Evolutionary conservation across 1,140 invertebrate genomes (phyloP).

Genomic region (Diorhabda elongata): DNA sequence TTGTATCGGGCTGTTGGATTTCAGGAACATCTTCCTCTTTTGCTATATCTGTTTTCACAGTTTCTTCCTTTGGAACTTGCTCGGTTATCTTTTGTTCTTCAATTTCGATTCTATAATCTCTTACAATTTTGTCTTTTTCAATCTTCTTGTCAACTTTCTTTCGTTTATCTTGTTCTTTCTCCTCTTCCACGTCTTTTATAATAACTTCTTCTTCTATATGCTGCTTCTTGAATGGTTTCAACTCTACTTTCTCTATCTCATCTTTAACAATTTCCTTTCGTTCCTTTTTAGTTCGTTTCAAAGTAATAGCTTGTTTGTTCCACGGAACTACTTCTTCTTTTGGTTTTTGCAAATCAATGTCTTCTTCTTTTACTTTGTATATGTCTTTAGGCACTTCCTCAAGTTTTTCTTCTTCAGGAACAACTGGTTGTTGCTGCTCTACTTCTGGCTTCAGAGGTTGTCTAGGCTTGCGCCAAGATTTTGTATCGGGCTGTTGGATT

Average conservation of each 20-base stretch:
- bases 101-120: background rate
- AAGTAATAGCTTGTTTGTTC: constrained; percentile 46
- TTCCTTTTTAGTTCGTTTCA: constrained; percentile 44
- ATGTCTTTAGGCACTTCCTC: constrained; percentile 20
- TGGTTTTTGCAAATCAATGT: constrained; percentile 42
- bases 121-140: background rate
- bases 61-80: background rate
- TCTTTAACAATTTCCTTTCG: constrained; percentile 45
- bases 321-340: constrained; percentile 41
- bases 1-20: constrained; percentile 10
- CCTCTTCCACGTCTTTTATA: background rate
- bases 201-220: background rate
- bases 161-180: background rate
- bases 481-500: constrained; percentile 11
- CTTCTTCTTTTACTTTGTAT: constrained; percentile 46
- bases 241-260: constrained; percentile 42
- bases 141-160: background rate
- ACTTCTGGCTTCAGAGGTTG: constrained; percentile 20
- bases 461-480: constrained; percentile 30
- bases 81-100: background rate
- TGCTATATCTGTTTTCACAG: background rate
- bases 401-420: constrained; percentile 13
- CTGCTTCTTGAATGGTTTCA: constrained; percentile 32
- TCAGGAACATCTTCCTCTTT: background rate
- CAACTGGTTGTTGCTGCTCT: constrained; percentile 11